Percentiles rank a stretch among this genome's conserved stretches.
phyloP scores from a whole-genome alignment of 2,888 invertebrate genomes.

The Strigamia crassipes region DNA sequence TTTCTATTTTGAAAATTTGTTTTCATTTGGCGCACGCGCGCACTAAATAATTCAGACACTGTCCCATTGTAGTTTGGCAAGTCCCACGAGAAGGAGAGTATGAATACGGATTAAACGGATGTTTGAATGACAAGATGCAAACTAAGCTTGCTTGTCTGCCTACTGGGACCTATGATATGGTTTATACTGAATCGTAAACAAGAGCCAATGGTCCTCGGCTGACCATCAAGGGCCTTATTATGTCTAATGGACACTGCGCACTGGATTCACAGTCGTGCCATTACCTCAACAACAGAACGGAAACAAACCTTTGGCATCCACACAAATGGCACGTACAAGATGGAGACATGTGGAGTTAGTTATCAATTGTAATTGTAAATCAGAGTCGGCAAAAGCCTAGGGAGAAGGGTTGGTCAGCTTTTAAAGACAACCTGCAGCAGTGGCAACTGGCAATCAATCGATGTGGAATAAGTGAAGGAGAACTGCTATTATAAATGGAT shows the following conservation, averaged over 20 bases:
- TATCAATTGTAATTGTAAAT: conserved; percentile 31
- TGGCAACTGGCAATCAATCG: background rate
- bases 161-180: conserved; percentile 20
- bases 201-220: conserved; percentile 25
- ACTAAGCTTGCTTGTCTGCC: conserved; percentile 15
- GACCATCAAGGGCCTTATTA: conserved; percentile 38
- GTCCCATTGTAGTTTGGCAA: background rate
- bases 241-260: conserved; percentile 36
- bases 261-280: conserved; percentile 23
- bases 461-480: background rate
- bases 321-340: background rate
- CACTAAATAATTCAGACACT: background rate
- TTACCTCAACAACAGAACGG: conserved; percentile 14
- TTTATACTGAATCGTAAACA: conserved; percentile 29
- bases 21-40: background rate
- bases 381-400: background rate
- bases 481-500: background rate
- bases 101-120: background rate
- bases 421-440: background rate
- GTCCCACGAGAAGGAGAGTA: conserved; percentile 8
- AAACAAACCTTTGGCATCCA: background rate
- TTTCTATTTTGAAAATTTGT: background rate
- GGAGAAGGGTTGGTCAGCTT: background rate
- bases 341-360: conserved; percentile 4
- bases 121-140: conserved; percentile 29